phyloP scores from a whole-genome alignment of 92 coral and sea anemone genomes.

The Epizoanthus ramosus region DNA sequence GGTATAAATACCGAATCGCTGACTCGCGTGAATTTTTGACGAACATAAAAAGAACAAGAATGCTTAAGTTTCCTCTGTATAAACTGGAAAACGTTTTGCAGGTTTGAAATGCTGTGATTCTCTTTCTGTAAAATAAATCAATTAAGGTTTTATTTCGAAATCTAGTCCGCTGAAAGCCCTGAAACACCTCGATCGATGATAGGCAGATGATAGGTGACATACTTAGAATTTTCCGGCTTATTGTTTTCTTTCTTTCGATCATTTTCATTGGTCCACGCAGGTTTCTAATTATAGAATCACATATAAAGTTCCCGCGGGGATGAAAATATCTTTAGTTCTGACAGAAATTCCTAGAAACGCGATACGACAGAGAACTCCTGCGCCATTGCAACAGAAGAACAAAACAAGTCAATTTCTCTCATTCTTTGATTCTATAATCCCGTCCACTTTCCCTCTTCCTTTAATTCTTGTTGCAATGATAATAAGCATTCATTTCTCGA shows the following conservation, averaged over 20 bases:
- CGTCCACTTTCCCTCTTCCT: no score
- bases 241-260: constrained; percentile 16
- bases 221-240: constrained; percentile 23
- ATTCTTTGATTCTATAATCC: no score
- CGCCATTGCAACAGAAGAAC: no score
- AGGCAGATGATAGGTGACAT: not conserved
- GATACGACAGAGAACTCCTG: not conserved
- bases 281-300: constrained; percentile 60
- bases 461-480: no score
- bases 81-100: not conserved
- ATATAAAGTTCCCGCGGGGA: constrained; percentile 52
- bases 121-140: not conserved
- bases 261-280: constrained; percentile 52
- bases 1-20: constrained; percentile 16
- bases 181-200: not conserved
- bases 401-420: no score
- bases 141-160: constrained; percentile 9
- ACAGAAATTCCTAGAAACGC: not conserved
- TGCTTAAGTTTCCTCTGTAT: not conserved
- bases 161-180: not conserved
- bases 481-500: not conserved
- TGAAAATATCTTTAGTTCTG: constrained; percentile 9
- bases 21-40: constrained; percentile 26
- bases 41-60: not conserved
- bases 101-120: not conserved